phyloP scores from a whole-genome alignment of 64 coral and sea anemone species.

The Stylophora pistillata region DNA sequence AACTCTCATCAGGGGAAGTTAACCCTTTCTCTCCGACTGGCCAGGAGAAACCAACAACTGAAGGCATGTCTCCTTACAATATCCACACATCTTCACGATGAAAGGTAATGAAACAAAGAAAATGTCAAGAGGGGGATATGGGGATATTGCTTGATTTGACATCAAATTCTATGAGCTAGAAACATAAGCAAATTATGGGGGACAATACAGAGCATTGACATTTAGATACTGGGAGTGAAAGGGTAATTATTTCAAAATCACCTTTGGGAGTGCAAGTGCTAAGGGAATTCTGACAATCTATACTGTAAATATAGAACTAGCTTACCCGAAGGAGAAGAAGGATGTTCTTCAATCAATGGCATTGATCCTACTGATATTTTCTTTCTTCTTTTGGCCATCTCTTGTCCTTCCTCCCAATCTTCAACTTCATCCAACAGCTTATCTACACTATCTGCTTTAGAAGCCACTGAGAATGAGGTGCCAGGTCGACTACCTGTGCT shows the following conservation, averaged over 20 bases:
- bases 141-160: too few relatives aligned
- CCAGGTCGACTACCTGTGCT: conserved; percentile 69
- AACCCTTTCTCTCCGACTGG: too few relatives aligned
- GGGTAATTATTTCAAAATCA: not conserved
- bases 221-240: not conserved
- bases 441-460: conserved; percentile 75
- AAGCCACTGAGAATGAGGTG: conserved; percentile 34
- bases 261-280: too few relatives aligned
- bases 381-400: not conserved
- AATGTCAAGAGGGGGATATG: too few relatives aligned
- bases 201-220: not conserved
- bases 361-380: conserved; percentile 43
- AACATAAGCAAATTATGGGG: too few relatives aligned
- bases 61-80: too few relatives aligned
- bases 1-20: too few relatives aligned
- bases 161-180: too few relatives aligned
- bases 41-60: too few relatives aligned
- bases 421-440: conserved; percentile 76
- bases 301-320: not conserved
- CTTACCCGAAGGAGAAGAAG: conserved; percentile 54
- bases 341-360: conserved; percentile 41
- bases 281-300: too few relatives aligned
- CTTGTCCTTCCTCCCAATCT: conserved; percentile 68
- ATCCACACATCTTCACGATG: too few relatives aligned
- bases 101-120: too few relatives aligned